phyloP scores from a whole-genome alignment of 2,113 vertebrate species.

The Trinectes maculatus region DNA sequence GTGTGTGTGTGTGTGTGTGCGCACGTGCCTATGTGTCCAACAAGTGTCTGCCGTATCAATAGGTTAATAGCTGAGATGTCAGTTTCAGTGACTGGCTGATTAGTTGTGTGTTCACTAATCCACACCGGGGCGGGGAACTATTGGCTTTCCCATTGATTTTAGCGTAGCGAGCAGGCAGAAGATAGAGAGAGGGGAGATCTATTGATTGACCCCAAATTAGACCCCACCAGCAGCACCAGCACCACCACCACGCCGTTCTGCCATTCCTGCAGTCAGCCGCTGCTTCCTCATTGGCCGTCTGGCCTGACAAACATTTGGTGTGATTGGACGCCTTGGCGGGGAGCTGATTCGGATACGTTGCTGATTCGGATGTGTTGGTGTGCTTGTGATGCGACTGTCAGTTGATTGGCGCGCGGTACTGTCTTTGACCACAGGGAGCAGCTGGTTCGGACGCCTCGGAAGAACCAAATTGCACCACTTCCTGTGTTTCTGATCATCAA shows the following conservation, averaged over 20 bases:
- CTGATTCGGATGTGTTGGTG: slow-evolving; percentile 57
- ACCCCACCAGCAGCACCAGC: slow-evolving; percentile 56
- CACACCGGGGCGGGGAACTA: slow-evolving; percentile 81
- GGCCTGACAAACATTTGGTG: slow-evolving; percentile 52
- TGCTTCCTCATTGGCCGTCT: slow-evolving; percentile 55
- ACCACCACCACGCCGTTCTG: slow-evolving; percentile 49
- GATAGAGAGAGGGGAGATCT: slow-evolving; percentile 82
- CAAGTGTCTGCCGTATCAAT: slow-evolving; percentile 78
- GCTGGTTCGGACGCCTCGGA: slow-evolving; percentile 56
- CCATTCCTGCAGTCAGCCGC: slow-evolving; percentile 50
- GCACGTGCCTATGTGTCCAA: slow-evolving; percentile 55
- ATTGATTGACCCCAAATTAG: slow-evolving; percentile 89
- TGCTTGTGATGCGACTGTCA: slow-evolving; percentile 46
- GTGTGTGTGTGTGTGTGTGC: slow-evolving; percentile 37
- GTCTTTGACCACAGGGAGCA: slow-evolving; percentile 44
- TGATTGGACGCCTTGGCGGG: slow-evolving; percentile 50
- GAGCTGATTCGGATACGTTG: slow-evolving; percentile 29
- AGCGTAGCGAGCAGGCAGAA: slow-evolving; percentile 80
- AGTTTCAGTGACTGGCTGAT: slow-evolving; percentile 84
- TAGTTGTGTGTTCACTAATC: slow-evolving; percentile 87
- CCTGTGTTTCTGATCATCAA: slow-evolving; percentile 60
- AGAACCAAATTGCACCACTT: slow-evolving; percentile 53
- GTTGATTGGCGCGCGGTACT: slow-evolving; percentile 53
- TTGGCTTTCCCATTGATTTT: slow-evolving; percentile 87
- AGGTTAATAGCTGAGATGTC: slow-evolving; percentile 84